Conservation (phyloP, 2,797 vertebrate species). For the Falco biarmicus region DNA sequence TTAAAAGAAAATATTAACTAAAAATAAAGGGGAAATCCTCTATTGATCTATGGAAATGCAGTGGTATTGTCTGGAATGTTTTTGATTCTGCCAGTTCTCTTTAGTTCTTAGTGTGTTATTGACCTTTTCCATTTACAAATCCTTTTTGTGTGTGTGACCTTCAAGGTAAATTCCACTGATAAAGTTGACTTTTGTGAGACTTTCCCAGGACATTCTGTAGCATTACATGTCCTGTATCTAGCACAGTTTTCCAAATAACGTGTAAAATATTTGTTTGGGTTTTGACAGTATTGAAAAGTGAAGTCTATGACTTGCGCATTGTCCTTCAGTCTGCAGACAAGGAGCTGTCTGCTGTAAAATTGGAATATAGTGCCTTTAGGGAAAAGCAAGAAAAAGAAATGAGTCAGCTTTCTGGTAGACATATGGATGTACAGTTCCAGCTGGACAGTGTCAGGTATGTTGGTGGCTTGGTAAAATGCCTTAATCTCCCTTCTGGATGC, state of each 20-base stretch:
- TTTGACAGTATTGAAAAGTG: slow-evolving; percentile 86
- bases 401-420: slow-evolving; percentile 83
- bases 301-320: slow-evolving; percentile 89
- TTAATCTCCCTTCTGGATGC: background rate
- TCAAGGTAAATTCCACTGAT: background rate
- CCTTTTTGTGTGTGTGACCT: background rate
- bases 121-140: background rate
- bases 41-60: background rate
- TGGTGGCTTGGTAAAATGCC: background rate
- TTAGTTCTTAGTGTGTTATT: background rate
- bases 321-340: slow-evolving; percentile 94
- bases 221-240: background rate
- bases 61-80: background rate
- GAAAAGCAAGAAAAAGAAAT: slow-evolving; percentile 85
- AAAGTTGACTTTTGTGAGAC: background rate
- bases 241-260: background rate
- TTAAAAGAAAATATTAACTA: background rate
- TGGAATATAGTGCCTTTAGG: slow-evolving; percentile 77
- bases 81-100: background rate
- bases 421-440: slow-evolving; percentile 88
- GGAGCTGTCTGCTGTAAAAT: slow-evolving; percentile 83
- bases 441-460: slow-evolving; percentile 90
- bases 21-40: background rate
- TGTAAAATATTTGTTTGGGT: background rate
- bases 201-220: background rate